These are phyloP conservation scores for Acyrthosiphon pisum DNA, from an alignment of 1,140 invertebrate species.

Conservation along the genomic window DNA sequence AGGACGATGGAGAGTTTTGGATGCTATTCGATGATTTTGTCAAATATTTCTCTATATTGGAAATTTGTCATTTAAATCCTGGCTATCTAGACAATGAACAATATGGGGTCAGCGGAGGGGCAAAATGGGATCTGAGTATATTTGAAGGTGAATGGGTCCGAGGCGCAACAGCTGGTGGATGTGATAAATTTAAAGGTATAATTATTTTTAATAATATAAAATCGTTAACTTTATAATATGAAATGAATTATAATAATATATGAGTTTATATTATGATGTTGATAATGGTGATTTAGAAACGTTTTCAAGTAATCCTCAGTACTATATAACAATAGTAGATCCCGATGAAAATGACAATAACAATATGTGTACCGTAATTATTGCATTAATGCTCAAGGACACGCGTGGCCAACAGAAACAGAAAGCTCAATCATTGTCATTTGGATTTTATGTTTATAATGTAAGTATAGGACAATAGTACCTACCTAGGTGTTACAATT, in stretches of 20 bases:
- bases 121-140: conserved; percentile 92
- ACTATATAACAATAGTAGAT: conserved; percentile 85
- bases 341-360: conserved; percentile 90
- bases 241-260: neutral
- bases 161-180: conserved; percentile 95
- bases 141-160: conserved; percentile 94
- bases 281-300: conserved; percentile 71
- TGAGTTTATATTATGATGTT: too few relatives aligned
- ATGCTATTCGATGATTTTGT: conserved; percentile 87
- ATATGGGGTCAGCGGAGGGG: conserved; percentile 66
- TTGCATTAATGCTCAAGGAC: conserved; percentile 94
- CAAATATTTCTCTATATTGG: conserved; percentile 78
- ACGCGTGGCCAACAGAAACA: conserved; percentile 78
- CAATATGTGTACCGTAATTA: conserved; percentile 91
- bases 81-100: conserved; percentile 86
- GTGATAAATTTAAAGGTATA: conserved; percentile 88
- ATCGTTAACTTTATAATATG: neutral
- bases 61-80: conserved; percentile 96
- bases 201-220: neutral
- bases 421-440: conserved; percentile 90
- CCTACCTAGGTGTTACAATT: too few relatives aligned
- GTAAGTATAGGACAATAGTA: conserved; percentile 68
- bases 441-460: conserved; percentile 93
- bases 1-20: conserved; percentile 98
- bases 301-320: conserved; percentile 96